phyloP scores from a whole-genome alignment of 1,140 invertebrate species.

The Stegodyphus dumicola region DNA sequence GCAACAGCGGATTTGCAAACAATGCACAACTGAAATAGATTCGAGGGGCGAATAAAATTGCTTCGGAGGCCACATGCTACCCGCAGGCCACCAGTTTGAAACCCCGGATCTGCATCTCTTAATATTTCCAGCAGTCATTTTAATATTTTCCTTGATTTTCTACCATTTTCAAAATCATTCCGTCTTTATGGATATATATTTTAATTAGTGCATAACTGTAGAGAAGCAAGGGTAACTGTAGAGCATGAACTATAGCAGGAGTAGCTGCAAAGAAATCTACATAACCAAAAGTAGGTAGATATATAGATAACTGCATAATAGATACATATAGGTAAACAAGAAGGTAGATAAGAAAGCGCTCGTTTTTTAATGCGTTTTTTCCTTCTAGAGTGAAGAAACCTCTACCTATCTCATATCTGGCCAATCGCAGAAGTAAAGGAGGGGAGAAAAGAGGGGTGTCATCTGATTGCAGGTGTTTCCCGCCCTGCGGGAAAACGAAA shows the following conservation, averaged over 20 bases:
- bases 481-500: constrained; percentile 22
- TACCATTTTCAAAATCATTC: not conserved
- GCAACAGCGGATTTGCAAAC: too few relatives aligned
- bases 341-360: too few relatives aligned
- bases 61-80: too few relatives aligned
- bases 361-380: constrained; percentile 10
- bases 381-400: constrained; percentile 23
- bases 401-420: constrained; percentile 43
- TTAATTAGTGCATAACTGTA: not conserved
- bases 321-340: too few relatives aligned
- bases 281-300: too few relatives aligned
- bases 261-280: too few relatives aligned
- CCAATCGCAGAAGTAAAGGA: constrained; percentile 32
- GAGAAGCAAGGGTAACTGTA: not conserved
- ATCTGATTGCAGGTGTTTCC: constrained; percentile 53
- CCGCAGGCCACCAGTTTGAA: too few relatives aligned
- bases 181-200: not conserved
- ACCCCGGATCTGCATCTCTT: too few relatives aligned
- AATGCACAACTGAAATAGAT: too few relatives aligned
- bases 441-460: constrained; percentile 2
- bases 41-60: too few relatives aligned
- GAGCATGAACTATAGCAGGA: too few relatives aligned
- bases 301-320: too few relatives aligned
- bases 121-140: not conserved
- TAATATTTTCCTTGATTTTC: not conserved